These are phyloP conservation scores for Athene noctua DNA, from an alignment of 2,113 vertebrate genomes.

Conservation along the genomic window DNA sequence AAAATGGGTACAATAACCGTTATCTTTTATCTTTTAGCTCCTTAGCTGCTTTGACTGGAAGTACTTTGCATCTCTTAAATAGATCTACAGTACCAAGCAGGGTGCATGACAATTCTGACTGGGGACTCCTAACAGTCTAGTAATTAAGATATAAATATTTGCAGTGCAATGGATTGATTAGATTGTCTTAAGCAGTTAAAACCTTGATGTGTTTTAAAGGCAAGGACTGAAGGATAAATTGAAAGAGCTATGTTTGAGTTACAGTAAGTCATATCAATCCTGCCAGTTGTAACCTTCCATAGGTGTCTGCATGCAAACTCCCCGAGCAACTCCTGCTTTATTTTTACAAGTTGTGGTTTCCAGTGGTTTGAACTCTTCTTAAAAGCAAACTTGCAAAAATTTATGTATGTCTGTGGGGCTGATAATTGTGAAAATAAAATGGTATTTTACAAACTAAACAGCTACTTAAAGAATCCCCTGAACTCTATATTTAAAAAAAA, in stretches of 20 bases:
- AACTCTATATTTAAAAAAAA: background rate
- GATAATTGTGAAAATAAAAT: conserved; percentile 34
- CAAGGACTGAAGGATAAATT: background rate
- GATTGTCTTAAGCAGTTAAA: background rate
- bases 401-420: background rate
- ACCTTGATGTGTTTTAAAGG: background rate
- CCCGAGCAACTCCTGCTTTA: background rate
- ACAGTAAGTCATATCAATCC: background rate
- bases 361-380: background rate
- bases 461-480: background rate
- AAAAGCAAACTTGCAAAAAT: background rate
- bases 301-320: background rate
- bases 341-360: background rate
- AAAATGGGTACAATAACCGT: background rate
- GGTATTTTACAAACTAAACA: conserved; percentile 44
- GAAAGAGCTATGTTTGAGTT: background rate
- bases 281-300: background rate
- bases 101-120: background rate
- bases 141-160: background rate
- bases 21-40: background rate
- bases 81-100: background rate
- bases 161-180: background rate
- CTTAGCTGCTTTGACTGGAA: background rate
- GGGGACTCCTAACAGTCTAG: background rate
- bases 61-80: background rate